Base-by-base conservation (phyloP, 2,888 invertebrate genomes). In the Anodontia alba region DNA sequence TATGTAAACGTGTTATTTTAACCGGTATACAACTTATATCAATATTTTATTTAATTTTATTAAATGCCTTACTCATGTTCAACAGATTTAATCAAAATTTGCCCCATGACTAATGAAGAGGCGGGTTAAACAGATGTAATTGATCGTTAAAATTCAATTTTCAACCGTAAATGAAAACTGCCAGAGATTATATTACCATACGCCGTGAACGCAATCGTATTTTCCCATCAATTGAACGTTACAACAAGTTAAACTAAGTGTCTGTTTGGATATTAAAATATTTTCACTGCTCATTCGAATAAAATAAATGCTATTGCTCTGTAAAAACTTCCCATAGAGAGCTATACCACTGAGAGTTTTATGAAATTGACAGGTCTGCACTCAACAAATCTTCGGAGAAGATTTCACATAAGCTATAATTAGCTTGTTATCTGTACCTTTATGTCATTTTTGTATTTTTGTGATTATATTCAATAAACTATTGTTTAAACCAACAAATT, bases 141-240 rank as follows among this genome's bases (percentile, higher is more conserved):
- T 62, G 62, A 62, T 62, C 62, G 62, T 62, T 62, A 62, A 62
- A 62, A 62, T 33, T 62, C 62, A 62, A 62, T 62, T 62, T 62
- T 62, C 33, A 7, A 15, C 1, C 12, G 5, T 8, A 33, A 17
- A 62, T 62, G 17, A 31, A 20, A 62, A 10, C 10, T 26, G 33
- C 1, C 62, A 33, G 3, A 62, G 62, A 33, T 57, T 23, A 29
- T 8, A 26, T 57, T 57, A 57, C 57, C 57, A 57, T 57, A 10
- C 7, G 29, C 29, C 57, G 57, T 62, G 12, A 31, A 62, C 17
- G 1, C 17, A 33, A 33, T 62, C 62, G 29, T 7, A 54, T 20
- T 54, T 54, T 54, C 54, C 54, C 54, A 54, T 54, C 46, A 46
- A 46, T 17, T 46, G 46, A 46, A 46, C 20, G 46, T 46, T 15